Percentiles rank a stretch among this genome's conserved stretches.
Evolutionary conservation across 2,797 vertebrate species (phyloP).

Genomic region (Alauda arvensis): DNA sequence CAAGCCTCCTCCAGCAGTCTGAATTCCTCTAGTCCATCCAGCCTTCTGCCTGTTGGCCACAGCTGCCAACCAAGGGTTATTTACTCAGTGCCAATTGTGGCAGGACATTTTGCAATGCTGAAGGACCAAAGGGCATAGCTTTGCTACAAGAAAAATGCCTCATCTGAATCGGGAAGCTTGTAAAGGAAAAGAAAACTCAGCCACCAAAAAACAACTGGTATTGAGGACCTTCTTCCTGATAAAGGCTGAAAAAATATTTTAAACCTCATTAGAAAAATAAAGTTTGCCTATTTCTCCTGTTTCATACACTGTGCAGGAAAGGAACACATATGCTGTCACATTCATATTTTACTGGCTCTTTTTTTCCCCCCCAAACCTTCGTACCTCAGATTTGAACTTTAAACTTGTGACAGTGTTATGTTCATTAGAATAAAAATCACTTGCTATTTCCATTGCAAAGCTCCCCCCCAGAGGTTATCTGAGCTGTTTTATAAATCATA

Average conservation of each 20-base stretch:
- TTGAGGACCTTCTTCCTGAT: neutral
- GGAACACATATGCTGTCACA: slow-evolving; percentile 52
- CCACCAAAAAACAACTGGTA: neutral
- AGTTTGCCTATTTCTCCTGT: slow-evolving; percentile 29
- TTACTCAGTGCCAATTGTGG: slow-evolving; percentile 33
- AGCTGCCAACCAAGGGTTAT: slow-evolving; percentile 7
- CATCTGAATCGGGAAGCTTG: neutral
- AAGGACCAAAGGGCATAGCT: neutral
- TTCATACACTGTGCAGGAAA: slow-evolving; percentile 18
- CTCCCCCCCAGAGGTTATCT: slow-evolving; percentile 50
- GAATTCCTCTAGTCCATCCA: slow-evolving; percentile 2
- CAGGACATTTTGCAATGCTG: slow-evolving; percentile 15
- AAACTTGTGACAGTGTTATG: slow-evolving; percentile 64
- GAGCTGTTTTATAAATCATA: slow-evolving; percentile 55
- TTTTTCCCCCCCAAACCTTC: slow-evolving; percentile 30
- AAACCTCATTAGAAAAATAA: slow-evolving; percentile 44
- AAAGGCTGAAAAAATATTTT: slow-evolving; percentile 1
- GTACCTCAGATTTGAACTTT: slow-evolving; percentile 61
- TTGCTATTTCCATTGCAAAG: slow-evolving; percentile 61
- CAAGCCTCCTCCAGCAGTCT: neutral
- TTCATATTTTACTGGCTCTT: slow-evolving; percentile 28
- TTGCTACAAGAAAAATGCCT: neutral
- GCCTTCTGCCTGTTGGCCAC: neutral
- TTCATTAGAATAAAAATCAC: slow-evolving; percentile 67
- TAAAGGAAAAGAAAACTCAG: neutral